A percentile compares a stretch with the other conserved stretches of the same genome.
phyloP scores from a whole-genome alignment of 2,888 invertebrate genomes.

The Ctena decussata region DNA sequence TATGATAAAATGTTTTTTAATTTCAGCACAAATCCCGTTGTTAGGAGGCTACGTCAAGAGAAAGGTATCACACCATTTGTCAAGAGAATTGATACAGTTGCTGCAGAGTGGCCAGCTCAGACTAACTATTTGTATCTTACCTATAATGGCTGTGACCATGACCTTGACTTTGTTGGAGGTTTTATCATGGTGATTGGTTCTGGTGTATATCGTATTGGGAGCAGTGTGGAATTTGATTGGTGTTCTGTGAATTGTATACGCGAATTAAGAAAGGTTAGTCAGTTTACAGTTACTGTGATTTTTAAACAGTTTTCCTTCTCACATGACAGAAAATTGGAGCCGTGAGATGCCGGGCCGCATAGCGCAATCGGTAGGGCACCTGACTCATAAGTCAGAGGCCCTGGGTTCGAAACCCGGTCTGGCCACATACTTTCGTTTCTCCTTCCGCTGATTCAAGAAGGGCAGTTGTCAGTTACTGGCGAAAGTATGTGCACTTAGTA shows the following conservation, averaged over 20 bases:
- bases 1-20: no score
- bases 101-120: conserved; percentile 99
- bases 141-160: conserved; percentile 92
- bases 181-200: conserved; percentile 92
- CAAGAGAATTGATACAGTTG: conserved; percentile 99
- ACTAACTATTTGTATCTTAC: conserved; percentile 99
- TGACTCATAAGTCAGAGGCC: no score
- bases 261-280: conserved; percentile 94
- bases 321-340: no score
- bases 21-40: conserved; percentile 92
- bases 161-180: conserved; percentile 80
- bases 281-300: no score
- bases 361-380: no score
- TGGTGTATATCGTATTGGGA: conserved; percentile 88
- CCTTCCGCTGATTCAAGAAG: no score
- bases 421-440: no score
- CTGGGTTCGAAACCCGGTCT: no score
- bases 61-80: conserved; percentile 88
- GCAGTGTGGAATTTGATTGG: conserved; percentile 99
- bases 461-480: no score
- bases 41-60: conserved; percentile 79
- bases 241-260: conserved; percentile 98
- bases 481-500: no score
- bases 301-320: no score
- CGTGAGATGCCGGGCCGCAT: no score